A percentile compares a stretch with the other conserved stretches of the same genome.
Conservation (phyloP, 2,888 invertebrate species). For the Torymus auratus region DNA sequence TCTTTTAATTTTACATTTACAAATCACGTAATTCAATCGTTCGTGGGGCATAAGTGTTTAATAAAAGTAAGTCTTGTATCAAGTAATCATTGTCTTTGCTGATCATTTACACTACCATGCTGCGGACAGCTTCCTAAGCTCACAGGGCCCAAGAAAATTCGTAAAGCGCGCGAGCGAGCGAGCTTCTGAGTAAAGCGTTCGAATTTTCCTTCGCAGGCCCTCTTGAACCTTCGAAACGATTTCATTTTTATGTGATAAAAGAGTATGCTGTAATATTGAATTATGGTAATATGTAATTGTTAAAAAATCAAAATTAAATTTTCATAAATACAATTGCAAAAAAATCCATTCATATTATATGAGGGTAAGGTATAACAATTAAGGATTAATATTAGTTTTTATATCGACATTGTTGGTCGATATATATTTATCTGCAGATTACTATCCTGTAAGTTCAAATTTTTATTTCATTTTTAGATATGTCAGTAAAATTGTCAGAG, state of each 20-base stretch:
- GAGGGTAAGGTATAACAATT: too few species aligned
- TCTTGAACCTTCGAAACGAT: slow-evolving; percentile 45
- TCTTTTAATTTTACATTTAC: background rate
- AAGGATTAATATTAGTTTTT: too few species aligned
- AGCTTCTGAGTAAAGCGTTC: slow-evolving; percentile 20
- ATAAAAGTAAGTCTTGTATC: background rate
- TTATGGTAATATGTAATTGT: background rate
- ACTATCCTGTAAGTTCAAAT: too few species aligned
- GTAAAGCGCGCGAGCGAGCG: slow-evolving; percentile 17
- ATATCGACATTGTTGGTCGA: too few species aligned
- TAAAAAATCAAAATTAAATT: background rate
- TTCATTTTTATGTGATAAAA: slow-evolving; percentile 7
- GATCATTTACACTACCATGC: slow-evolving; percentile 65
- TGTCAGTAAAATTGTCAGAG: too few species aligned
- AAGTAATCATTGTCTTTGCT: slow-evolving; percentile 48
- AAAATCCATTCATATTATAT: too few species aligned
- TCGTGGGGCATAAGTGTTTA: slow-evolving; percentile 16
- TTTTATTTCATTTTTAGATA: too few species aligned
- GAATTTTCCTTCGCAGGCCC: slow-evolving; percentile 16
- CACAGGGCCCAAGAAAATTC: slow-evolving; percentile 51
- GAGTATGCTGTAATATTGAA: slow-evolving; percentile 25
- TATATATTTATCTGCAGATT: too few species aligned
- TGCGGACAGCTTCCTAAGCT: slow-evolving; percentile 64
- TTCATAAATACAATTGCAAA: background rate
- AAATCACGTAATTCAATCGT: background rate